Evolutionary conservation across 2,797 vertebrate species (phyloP).

Genomic region (Glyptemys insculpta): DNA sequence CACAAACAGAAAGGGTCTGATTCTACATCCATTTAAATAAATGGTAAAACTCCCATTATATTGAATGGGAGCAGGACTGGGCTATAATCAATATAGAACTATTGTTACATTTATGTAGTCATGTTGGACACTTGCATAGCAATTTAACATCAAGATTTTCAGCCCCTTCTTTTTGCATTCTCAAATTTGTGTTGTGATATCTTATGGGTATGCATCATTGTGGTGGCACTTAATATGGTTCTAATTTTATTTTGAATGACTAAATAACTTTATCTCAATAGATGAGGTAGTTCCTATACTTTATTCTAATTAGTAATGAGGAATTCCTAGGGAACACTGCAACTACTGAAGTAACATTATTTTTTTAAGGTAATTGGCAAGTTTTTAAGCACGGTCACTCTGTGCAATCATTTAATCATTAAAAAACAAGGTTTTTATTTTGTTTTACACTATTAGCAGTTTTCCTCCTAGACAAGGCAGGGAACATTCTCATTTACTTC

Average conservation of each 20-base stretch:
- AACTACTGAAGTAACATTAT: conserved; percentile 4
- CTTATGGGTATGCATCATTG: background rate
- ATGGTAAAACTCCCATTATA: background rate
- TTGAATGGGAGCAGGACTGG: background rate
- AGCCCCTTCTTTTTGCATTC: background rate
- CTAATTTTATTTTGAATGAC: background rate
- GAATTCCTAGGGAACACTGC: background rate
- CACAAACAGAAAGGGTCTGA: background rate
- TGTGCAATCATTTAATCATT: conserved; percentile 30
- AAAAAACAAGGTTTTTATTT: conserved; percentile 29
- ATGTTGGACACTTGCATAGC: background rate
- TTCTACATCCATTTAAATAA: background rate
- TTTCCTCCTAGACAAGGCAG: conserved; percentile 35
- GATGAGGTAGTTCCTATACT: background rate
- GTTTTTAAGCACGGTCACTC: conserved; percentile 14
- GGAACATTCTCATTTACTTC: conserved; percentile 4
- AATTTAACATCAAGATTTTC: background rate
- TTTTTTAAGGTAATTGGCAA: conserved; percentile 24
- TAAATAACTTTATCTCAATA: background rate
- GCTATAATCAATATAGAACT: background rate
- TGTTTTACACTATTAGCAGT: background rate
- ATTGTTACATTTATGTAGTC: background rate
- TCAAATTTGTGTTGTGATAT: background rate
- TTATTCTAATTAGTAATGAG: background rate
- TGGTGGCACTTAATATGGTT: background rate